These are phyloP conservation scores for Cacoxenus indagator DNA, from an alignment of 2,888 invertebrate species.

Conservation along the genomic window DNA sequence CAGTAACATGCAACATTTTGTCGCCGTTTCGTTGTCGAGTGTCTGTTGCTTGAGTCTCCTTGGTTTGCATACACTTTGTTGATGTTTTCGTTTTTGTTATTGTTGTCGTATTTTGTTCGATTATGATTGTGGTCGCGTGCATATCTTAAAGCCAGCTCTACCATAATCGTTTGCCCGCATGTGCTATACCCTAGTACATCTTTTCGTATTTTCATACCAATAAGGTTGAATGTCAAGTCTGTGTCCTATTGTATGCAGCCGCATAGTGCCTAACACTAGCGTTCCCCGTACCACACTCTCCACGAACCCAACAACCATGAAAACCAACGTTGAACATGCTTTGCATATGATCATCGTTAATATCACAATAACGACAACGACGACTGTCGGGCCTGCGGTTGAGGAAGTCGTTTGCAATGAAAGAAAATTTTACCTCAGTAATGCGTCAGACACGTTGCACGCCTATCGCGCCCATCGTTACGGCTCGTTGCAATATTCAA, in stretches of 20 bases:
- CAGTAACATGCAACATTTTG: constrained; percentile 63
- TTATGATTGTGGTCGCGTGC: constrained; percentile 36
- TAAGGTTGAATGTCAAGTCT: constrained; percentile 34
- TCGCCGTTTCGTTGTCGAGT: constrained; percentile 54
- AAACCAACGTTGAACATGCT: constrained; percentile 14
- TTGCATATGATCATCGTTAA: constrained; percentile 42
- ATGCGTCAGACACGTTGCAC: background rate
- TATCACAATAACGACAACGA: constrained; percentile 39
- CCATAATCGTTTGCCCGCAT: background rate
- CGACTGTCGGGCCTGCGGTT: constrained; percentile 23
- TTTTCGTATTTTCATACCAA: constrained; percentile 22
- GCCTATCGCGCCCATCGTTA: background rate
- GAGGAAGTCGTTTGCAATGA: constrained; percentile 49
- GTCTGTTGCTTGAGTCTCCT: constrained; percentile 26
- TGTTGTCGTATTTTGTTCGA: constrained; percentile 13
- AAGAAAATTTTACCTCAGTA: constrained; percentile 12
- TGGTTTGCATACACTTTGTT: background rate
- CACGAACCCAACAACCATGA: constrained; percentile 18
- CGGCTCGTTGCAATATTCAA: constrained; percentile 49
- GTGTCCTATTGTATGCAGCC: constrained; percentile 19
- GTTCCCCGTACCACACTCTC: background rate
- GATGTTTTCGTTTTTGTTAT: background rate
- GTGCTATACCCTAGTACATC: background rate
- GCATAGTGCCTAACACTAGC: constrained; percentile 5
- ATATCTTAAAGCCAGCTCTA: background rate